Base-by-base conservation (phyloP, 2,888 invertebrate species). In the Palloptera scutellata region DNA sequence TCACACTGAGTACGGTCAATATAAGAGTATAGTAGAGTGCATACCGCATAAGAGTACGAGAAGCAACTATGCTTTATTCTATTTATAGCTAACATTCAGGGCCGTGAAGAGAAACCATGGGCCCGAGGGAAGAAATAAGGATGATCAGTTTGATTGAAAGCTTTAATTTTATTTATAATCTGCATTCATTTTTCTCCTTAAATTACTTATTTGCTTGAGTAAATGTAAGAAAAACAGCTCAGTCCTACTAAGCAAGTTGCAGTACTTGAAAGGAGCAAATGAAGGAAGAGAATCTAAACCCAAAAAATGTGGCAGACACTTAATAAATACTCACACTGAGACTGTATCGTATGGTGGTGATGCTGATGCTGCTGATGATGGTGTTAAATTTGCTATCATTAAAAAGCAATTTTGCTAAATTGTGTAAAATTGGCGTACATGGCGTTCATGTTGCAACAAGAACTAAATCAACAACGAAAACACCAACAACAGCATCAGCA, bases 361-460 rank as follows among this genome's bases (percentile, higher is more conserved):
- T 55, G 12, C 10, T 17, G 48, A 15, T 59, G 54, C 61, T 43
- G 19, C 13, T 48, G 62, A 63, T 67, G 64, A 64, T 68, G 71
- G 69, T 71, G 72, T 71, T 69, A 70, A 71, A 66, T 72, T 66
- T 69, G 64, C 70, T 64, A 72, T 71, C 72, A 70, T 74, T 72
- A 74, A 72, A 72, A 73, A 70, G 70, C 66, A 73, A 73, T 73
- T 73, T 73, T 70, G 61, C 70, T 48, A 68, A 73, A 72, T 72
- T 73, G 70, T 69, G 15, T 15, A 48, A 48, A 11, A 48, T 48
- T 48, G 48, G 48, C 48, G 48, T 15, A 10, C n/a, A 15, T 48
- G 48, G 48, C 48, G 48, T 15, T 48, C n/a, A 15, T 15, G 10
- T 15, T 48, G 10, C 48, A 48, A 62, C 15, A 53, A 63, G 60